A percentile compares a stretch with the other conserved stretches of the same genome.
phyloP scores from a whole-genome alignment of 1,140 invertebrate species.

The Ephestia elutella region DNA sequence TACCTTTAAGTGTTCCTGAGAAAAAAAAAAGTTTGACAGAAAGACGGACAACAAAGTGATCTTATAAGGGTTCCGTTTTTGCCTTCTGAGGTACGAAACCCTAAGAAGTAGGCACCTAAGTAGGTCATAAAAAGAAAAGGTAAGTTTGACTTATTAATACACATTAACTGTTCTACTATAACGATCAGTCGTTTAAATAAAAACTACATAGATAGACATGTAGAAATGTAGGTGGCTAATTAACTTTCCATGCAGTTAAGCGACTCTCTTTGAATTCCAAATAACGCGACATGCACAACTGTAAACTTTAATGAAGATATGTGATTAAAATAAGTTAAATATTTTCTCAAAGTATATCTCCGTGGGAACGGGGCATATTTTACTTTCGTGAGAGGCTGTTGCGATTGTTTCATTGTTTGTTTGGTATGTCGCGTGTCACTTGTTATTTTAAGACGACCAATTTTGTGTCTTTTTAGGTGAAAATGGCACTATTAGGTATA shows the following conservation, averaged over 20 bases:
- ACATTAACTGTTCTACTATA: too few relatives aligned
- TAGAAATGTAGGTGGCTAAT: not conserved
- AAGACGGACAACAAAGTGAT: too few relatives aligned
- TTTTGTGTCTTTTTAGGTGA: not conserved
- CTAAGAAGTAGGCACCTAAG: too few relatives aligned
- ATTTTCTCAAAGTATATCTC: not conserved
- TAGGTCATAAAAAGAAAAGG: too few relatives aligned
- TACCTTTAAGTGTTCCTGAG: too few relatives aligned
- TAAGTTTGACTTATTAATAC: too few relatives aligned
- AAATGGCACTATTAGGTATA: too few relatives aligned
- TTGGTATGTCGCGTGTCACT: not conserved
- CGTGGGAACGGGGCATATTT: not conserved
- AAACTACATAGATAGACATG: too few relatives aligned
- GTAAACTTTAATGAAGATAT: not conserved
- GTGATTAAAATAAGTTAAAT: slow-evolving; percentile 1
- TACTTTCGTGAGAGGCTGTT: not conserved
- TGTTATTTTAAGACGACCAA: not conserved
- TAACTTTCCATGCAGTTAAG: not conserved
- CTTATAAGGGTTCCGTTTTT: too few relatives aligned
- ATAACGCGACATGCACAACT: not conserved
- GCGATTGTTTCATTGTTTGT: not conserved
- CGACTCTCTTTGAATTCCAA: not conserved
- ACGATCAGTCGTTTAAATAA: too few relatives aligned
- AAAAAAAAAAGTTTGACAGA: too few relatives aligned
- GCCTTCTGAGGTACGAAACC: too few relatives aligned